Evolutionary conservation across 2,888 invertebrate genomes (phyloP).

Genomic region (Macropis europaea): DNA sequence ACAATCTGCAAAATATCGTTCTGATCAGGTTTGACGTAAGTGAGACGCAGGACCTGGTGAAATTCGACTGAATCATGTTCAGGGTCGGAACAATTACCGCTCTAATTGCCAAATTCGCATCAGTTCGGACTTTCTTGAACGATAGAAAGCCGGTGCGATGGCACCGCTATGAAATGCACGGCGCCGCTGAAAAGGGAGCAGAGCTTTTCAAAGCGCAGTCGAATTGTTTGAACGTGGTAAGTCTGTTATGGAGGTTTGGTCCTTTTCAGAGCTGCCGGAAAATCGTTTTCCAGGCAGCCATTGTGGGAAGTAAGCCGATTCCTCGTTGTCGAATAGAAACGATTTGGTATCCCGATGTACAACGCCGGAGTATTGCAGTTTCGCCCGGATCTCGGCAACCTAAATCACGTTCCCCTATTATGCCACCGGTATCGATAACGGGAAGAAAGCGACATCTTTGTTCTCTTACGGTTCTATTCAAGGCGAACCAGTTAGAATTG

Average conservation of each 20-base stretch:
- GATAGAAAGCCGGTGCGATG: background rate
- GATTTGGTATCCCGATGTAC: slow-evolving; percentile 61
- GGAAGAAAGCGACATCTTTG: slow-evolving; percentile 25
- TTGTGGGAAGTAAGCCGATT: slow-evolving; percentile 66
- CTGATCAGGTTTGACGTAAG: too few species aligned
- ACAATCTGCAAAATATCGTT: too few species aligned
- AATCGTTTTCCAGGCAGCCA: slow-evolving; percentile 59
- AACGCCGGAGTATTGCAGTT: slow-evolving; percentile 44
- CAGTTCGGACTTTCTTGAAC: background rate
- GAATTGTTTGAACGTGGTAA: slow-evolving; percentile 64
- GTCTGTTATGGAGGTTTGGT: slow-evolving; percentile 59
- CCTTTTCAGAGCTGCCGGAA: slow-evolving; percentile 52
- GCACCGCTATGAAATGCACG: slow-evolving; percentile 27
- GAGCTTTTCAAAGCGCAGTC: slow-evolving; percentile 41
- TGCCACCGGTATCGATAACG: slow-evolving; percentile 29
- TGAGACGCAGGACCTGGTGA: too few species aligned
- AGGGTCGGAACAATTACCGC: too few species aligned
- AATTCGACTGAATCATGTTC: too few species aligned
- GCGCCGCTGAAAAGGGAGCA: slow-evolving; percentile 31
- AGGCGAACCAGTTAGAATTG: background rate
- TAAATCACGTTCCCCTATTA: slow-evolving; percentile 53
- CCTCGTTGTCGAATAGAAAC: slow-evolving; percentile 63
- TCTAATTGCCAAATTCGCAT: too few species aligned
- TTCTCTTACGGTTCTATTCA: slow-evolving; percentile 3
- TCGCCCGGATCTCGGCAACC: slow-evolving; percentile 34